phyloP scores from a whole-genome alignment of 2,888 invertebrate species.

The Thera britannica region DNA sequence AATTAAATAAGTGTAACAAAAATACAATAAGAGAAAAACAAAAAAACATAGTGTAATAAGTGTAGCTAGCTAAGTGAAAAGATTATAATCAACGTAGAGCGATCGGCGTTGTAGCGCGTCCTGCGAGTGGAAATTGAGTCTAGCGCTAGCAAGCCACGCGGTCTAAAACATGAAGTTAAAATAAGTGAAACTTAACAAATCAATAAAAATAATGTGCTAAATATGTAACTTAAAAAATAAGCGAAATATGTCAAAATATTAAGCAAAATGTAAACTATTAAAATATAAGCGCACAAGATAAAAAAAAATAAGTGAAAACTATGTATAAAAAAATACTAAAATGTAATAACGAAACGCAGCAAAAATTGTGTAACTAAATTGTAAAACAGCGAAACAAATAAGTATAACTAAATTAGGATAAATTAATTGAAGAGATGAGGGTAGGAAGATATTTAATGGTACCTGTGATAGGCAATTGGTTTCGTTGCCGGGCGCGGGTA shows the following conservation, averaged over 20 bases:
- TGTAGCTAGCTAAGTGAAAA: too few species aligned
- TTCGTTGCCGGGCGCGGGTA: conserved; percentile 88
- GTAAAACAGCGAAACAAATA: conserved; percentile 29
- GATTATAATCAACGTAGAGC: conserved; percentile 74
- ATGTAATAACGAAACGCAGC: too few species aligned
- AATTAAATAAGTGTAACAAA: conserved; percentile 51
- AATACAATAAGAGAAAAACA: conserved; percentile 50
- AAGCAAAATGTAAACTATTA: too few species aligned
- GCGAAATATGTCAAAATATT: too few species aligned
- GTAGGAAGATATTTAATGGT: conserved; percentile 33
- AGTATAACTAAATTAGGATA: background rate
- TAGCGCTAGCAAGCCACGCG: conserved; percentile 85
- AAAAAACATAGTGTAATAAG: too few species aligned
- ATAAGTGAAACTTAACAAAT: too few species aligned
- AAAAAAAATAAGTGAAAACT: too few species aligned
- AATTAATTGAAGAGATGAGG: background rate
- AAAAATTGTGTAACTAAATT: too few species aligned
- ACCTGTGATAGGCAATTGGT: conserved; percentile 90
- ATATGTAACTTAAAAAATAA: too few species aligned
- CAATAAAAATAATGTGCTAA: too few species aligned
- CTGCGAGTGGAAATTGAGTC: conserved; percentile 96
- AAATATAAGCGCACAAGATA: too few species aligned
- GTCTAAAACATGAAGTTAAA: conserved; percentile 44
- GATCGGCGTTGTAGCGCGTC: conserved; percentile 89
- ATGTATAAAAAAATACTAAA: too few species aligned